phyloP scores from a whole-genome alignment of 2,113 vertebrate genomes.

The Bos indicus region DNA sequence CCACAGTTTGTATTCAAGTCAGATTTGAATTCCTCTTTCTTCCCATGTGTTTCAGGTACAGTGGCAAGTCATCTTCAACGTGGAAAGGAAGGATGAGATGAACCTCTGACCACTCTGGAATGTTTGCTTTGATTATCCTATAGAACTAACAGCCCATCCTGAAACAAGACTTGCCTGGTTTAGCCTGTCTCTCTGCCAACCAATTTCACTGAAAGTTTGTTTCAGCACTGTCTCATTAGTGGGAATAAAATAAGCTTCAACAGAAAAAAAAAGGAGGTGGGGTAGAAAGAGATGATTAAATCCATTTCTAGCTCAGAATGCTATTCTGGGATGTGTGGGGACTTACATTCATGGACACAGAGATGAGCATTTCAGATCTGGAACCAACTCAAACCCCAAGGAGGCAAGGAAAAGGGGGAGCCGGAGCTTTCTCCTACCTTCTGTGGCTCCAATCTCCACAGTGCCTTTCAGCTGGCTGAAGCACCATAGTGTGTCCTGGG shows the following conservation, averaged over 20 bases:
- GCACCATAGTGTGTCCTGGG: constrained; percentile 82
- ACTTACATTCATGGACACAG: not conserved
- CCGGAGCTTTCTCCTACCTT: constrained; percentile 74
- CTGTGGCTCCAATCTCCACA: constrained; percentile 72
- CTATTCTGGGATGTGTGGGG: not conserved
- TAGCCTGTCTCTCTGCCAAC: not conserved
- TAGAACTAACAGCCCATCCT: not conserved
- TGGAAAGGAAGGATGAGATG: not conserved
- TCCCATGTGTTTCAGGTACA: not conserved
- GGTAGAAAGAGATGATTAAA: not conserved
- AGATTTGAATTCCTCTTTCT: not conserved
- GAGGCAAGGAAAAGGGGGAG: not conserved
- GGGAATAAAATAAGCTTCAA: not conserved
- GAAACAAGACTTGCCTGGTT: not conserved
- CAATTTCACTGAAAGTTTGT: not conserved
- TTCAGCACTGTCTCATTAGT: not conserved
- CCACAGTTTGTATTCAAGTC: not conserved
- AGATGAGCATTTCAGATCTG: not conserved
- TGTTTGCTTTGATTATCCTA: not conserved
- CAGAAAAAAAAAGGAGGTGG: not conserved
- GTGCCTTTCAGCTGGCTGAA: constrained; percentile 82
- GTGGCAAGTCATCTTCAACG: not conserved
- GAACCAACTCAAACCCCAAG: not conserved
- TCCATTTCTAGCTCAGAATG: not conserved
- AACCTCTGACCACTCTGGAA: not conserved